Evolutionary conservation across 2,113 vertebrate genomes (phyloP), one percentile per base, ranked within the genome.

Genomic region (Smithornis capensis): DNA sequence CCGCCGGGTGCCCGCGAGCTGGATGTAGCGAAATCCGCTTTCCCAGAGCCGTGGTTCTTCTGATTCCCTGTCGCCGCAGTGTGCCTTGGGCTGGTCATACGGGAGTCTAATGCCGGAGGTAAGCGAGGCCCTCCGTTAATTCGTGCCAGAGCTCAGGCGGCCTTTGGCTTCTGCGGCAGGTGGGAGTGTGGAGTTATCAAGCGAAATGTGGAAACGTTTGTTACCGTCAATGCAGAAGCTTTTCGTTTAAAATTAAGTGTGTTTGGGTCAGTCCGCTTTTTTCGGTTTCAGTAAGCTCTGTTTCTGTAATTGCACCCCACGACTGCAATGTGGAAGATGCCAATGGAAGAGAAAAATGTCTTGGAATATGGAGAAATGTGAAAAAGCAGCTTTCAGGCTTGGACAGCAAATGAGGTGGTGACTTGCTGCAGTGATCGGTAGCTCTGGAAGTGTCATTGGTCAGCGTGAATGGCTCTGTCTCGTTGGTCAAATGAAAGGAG

Each of bases 201-300:
- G 28, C 12, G 29, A 5, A 7, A 4, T 2, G 83, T 86, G 80
- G 86, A 52, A 4, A 31, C 4, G 42, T 2, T 70, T 45, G 18
- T 27, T 31, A 5, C 31, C 15, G 12, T 7, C 86, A 7, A 0
- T 5, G 42, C 33, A 8, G 81, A 27, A 56, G 55, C 40, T 49
- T 75, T 33, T 29, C n/a, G 0, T 16, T 71, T 53, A 3, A 0
- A 7, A 2, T 52, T 57, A 21, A 81, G 44, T 2, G 18, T 3
- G 2, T 29, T 65, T 45, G 62, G 35, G 40, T 71, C 35, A 5
- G 37, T 45, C 63, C n/a, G 71, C 52, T 4, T 31, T 64, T 33
- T 10, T 37, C 14, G 0, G 31, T 55, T 56, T n/a, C 56, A 3
- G 3, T 50, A 0, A 3, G 74, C 49, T 71, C 28, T n/a, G 0